These are phyloP conservation scores for Anolis apletophallus DNA, from an alignment of 2,797 vertebrate genomes.

Conservation along the genomic window DNA sequence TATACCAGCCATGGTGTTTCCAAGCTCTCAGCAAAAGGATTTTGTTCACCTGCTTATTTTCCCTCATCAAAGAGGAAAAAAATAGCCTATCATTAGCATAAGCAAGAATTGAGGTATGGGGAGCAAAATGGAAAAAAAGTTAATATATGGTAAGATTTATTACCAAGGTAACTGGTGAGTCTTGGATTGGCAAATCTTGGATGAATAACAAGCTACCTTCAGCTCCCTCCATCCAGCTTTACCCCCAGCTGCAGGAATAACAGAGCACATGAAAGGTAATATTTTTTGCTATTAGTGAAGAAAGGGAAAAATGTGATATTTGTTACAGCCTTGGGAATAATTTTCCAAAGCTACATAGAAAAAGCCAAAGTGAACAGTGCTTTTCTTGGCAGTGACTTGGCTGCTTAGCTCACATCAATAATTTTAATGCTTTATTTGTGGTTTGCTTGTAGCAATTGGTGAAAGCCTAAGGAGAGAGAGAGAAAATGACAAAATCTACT, in stretches of 20 bases:
- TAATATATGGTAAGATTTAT: constrained; percentile 64
- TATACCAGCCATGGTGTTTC: no score
- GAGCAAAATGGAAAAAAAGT: constrained; percentile 39
- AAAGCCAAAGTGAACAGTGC: constrained; percentile 68
- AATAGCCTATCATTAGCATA: constrained; percentile 23
- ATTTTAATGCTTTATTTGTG: constrained; percentile 82
- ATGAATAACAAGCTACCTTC: constrained; percentile 72
- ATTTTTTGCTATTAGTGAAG: constrained; percentile 71
- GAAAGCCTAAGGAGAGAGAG: constrained; percentile 56
- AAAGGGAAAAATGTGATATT: constrained; percentile 73
- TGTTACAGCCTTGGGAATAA: constrained; percentile 69
- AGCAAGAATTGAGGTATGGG: constrained; percentile 2
- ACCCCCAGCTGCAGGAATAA: constrained; percentile 70
- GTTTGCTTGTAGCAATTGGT: constrained; percentile 78
- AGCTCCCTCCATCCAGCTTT: constrained; percentile 67
- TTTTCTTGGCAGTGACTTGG: constrained; percentile 76
- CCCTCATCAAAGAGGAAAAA: constrained; percentile 44
- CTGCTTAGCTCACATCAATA: constrained; percentile 78
- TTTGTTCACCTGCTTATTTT: constrained; percentile 49
- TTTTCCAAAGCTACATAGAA: constrained; percentile 72
- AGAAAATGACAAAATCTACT: constrained; percentile 74
- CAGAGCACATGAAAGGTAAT: constrained; percentile 75
- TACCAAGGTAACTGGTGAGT: constrained; percentile 53
- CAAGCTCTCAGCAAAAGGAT: neutral
- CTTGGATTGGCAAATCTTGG: constrained; percentile 55